These are phyloP conservation scores for Drosophila phalerata DNA, from an alignment of 2,888 invertebrate genomes.

Conservation along the genomic window DNA sequence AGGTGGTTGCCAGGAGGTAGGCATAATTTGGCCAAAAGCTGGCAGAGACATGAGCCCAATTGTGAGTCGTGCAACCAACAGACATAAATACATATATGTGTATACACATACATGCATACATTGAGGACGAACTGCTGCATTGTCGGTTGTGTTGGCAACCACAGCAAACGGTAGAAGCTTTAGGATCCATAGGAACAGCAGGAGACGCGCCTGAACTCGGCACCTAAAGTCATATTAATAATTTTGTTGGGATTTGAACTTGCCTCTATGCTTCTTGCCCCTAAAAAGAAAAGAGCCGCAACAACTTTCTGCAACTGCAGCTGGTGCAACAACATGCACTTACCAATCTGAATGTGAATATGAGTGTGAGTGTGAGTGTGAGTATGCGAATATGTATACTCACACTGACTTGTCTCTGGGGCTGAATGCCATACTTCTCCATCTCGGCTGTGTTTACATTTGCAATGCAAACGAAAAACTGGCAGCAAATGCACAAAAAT, in stretches of 20 bases:
- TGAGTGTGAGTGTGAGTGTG: conserved; percentile 18
- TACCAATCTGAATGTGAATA: conserved; percentile 22
- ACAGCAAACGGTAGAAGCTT: conserved; percentile 22
- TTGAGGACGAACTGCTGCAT: conserved; percentile 48
- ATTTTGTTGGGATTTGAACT: conserved; percentile 71
- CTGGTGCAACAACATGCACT: conserved; percentile 26
- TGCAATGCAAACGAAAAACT: conserved; percentile 59
- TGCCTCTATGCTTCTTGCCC: conserved; percentile 10
- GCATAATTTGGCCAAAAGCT: conserved; percentile 69
- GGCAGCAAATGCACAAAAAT: conserved; percentile 50
- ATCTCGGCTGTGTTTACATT: conserved; percentile 55
- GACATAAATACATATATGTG: conserved; percentile 13
- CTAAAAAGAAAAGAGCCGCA: conserved; percentile 48
- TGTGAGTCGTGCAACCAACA: conserved; percentile 52
- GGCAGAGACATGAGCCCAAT: conserved; percentile 37
- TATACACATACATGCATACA: conserved; percentile 34
- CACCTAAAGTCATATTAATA: conserved; percentile 77
- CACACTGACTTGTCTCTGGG: conserved; percentile 13
- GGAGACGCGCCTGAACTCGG: conserved; percentile 50
- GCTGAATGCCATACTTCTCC: conserved; percentile 20
- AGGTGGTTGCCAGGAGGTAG: conserved; percentile 41
- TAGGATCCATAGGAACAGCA: conserved; percentile 13
- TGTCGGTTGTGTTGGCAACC: conserved; percentile 67
- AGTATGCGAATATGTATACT: conserved; percentile 1
- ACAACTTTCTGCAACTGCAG: conserved; percentile 50